Evolutionary conservation across 2,888 invertebrate genomes (phyloP).

Genomic region (Hydropsyche betteni): DNA sequence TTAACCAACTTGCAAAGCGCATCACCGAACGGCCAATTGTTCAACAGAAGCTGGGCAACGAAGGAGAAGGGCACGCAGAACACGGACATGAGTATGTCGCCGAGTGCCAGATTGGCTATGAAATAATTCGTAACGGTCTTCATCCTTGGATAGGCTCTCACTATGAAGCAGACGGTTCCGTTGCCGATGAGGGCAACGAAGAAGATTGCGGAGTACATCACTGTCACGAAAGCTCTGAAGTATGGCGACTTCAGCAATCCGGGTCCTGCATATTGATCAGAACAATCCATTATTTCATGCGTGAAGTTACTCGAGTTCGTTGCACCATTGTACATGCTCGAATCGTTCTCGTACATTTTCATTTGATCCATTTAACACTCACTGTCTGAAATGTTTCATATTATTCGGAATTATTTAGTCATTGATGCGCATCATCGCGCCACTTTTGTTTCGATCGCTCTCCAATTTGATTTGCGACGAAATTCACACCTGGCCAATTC

Average conservation of each 20-base stretch:
- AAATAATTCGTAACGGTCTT: slow-evolving; percentile 92
- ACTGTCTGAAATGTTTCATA: too few relatives aligned
- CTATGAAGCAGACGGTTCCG: slow-evolving; percentile 86
- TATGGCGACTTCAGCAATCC: slow-evolving; percentile 57
- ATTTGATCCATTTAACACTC: background rate
- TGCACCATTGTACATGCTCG: slow-evolving; percentile 7
- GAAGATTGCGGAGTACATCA: slow-evolving; percentile 78
- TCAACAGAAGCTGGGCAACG: slow-evolving; percentile 78
- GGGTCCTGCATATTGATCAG: slow-evolving; percentile 44
- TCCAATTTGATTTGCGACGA: too few relatives aligned
- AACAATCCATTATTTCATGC: slow-evolving; percentile 39
- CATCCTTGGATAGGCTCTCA: slow-evolving; percentile 84
- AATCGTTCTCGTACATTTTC: background rate
- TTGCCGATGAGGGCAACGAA: slow-evolving; percentile 77
- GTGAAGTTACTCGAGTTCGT: background rate
- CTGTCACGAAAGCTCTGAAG: slow-evolving; percentile 73
- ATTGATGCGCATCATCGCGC: too few relatives aligned
- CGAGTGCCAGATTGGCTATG: slow-evolving; percentile 87
- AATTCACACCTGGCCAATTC: too few relatives aligned
- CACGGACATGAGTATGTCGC: slow-evolving; percentile 89
- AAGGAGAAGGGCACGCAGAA: slow-evolving; percentile 93
- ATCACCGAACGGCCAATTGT: slow-evolving; percentile 89
- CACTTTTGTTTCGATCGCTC: too few relatives aligned
- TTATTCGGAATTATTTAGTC: too few relatives aligned
- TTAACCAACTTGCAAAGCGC: slow-evolving; percentile 84